Evolutionary conservation across 1,140 invertebrate species (phyloP).

Genomic region (Archivesica marissinica): DNA sequence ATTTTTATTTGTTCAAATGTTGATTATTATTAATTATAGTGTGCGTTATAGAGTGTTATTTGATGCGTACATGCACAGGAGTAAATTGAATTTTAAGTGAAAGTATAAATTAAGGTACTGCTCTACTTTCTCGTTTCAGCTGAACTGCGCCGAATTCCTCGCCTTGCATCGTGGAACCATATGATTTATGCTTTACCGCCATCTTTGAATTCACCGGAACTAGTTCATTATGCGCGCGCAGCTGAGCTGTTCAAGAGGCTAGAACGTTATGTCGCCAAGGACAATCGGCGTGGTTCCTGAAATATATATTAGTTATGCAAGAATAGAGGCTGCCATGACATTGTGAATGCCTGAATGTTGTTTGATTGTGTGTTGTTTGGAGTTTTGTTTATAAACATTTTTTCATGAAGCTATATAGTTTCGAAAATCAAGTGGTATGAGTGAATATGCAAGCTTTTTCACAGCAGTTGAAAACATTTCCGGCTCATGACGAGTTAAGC

Average conservation of each 20-base stretch:
- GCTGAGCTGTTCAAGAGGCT: too few relatives aligned
- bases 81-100: neutral
- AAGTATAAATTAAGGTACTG: conserved; percentile 24
- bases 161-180: conserved; percentile 56
- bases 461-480: too few relatives aligned
- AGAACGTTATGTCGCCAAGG: neutral
- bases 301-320: too few relatives aligned
- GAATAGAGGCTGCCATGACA: conserved; percentile 4
- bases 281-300: neutral
- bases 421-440: neutral
- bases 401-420: neutral
- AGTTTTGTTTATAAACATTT: neutral
- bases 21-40: too few relatives aligned
- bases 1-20: too few relatives aligned
- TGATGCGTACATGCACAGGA: neutral
- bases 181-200: neutral
- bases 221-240: conserved; percentile 30
- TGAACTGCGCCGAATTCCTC: conserved; percentile 57
- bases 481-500: too few relatives aligned
- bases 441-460: too few relatives aligned
- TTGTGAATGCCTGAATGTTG: neutral
- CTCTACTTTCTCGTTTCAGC: conserved; percentile 55
- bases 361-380: conserved; percentile 33
- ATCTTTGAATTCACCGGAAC: conserved; percentile 26
- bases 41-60: too few relatives aligned